Evolutionary conservation across 1,140 invertebrate species (phyloP).

Genomic region (Trinorchestia longiramus): DNA sequence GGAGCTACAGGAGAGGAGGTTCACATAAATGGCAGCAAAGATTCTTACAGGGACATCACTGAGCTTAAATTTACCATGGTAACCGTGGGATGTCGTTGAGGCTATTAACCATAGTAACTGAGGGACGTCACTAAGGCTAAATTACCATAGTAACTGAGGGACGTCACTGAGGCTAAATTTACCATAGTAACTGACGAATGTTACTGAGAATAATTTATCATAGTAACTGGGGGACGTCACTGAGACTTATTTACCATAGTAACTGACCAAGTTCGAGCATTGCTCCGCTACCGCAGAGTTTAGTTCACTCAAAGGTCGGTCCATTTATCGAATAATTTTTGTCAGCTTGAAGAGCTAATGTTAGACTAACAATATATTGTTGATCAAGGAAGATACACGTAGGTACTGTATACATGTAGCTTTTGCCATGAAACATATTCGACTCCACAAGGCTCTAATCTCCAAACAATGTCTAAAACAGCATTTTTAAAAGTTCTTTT

Average conservation of each 20-base stretch:
- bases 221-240: not conserved
- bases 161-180: too few species aligned
- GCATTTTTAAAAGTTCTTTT: not conserved
- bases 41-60: not conserved
- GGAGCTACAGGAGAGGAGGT: not conserved
- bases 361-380: not conserved
- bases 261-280: not conserved
- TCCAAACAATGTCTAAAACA: not conserved
- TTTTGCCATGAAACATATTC: not conserved
- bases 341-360: not conserved
- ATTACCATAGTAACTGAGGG: too few species aligned
- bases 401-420: not conserved
- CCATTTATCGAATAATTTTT: not conserved
- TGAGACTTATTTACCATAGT: not conserved
- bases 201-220: too few species aligned
- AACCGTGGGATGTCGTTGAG: too few species aligned
- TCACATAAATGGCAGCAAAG: not conserved
- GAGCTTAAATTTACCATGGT: too few species aligned
- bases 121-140: too few species aligned
- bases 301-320: not conserved
- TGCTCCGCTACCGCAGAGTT: not conserved
- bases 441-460: not conserved
- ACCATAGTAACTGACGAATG: too few species aligned
- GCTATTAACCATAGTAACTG: too few species aligned
- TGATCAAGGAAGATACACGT: not conserved